These are phyloP conservation scores for Amiota communis DNA, from an alignment of 2,888 invertebrate species.

Conservation along the genomic window DNA sequence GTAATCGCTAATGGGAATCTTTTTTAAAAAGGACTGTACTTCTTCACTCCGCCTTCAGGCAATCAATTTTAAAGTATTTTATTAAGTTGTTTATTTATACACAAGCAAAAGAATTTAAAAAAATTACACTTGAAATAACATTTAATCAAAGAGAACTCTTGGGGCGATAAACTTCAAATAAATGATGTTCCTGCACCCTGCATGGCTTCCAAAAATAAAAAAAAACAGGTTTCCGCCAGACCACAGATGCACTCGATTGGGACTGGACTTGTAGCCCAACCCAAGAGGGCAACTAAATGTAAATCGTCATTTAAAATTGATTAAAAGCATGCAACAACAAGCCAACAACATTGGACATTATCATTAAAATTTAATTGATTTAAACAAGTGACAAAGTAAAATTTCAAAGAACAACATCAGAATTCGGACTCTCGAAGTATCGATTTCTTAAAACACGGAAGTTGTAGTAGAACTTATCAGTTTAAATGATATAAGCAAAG, in stretches of 20 bases:
- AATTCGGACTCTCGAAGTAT: background rate
- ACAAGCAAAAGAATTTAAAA: no score
- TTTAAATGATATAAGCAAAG: no score
- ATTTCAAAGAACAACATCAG: no score
- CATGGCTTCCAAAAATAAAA: background rate
- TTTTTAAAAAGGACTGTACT: no score
- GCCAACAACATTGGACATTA: conserved; percentile 47
- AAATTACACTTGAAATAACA: no score
- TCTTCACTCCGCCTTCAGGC: no score
- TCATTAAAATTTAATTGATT: conserved; percentile 64
- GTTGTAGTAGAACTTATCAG: no score
- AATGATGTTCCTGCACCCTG: background rate
- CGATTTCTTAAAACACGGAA: conserved; percentile 57
- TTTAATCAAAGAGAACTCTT: no score
- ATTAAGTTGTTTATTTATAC: no score
- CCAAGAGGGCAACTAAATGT: conserved; percentile 41
- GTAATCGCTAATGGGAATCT: no score
- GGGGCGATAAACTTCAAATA: no score
- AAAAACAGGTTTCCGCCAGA: conserved; percentile 14
- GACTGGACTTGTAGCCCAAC: background rate
- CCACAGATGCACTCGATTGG: background rate
- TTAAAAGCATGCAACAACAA: conserved; percentile 56
- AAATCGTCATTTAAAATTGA: conserved; percentile 64
- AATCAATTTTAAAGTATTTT: no score
- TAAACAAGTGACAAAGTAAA: conserved; percentile 58